Base-by-base conservation (phyloP, 1,140 invertebrate genomes). In the Lethrus apterus region DNA sequence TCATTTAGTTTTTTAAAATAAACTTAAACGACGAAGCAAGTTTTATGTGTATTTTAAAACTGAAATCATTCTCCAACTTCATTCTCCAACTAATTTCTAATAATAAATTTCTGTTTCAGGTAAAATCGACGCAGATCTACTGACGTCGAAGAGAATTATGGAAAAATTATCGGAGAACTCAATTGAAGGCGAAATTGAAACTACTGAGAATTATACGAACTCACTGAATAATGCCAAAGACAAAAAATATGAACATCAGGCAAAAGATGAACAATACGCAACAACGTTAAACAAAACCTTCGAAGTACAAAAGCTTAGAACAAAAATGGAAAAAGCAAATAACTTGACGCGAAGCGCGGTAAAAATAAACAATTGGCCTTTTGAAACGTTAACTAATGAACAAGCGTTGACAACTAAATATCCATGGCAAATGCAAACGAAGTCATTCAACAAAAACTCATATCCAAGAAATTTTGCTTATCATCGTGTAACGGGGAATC, bases 401-500 rank as follows among this genome's bases (percentile, higher is more conserved):
- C n/a, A 42, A 26, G 5, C 14, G 21, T n/a, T 29, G 3, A 43
- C 49, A 23, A 45, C 51, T 2, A 53, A 43, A 26, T 50, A 46
- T 33, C 44, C 44, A 8, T 51, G 44, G 50, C 23, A 46, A 21
- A 17, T 7, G 3, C 38, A 36, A 15, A 33, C 33, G 13, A 31
- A 44, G 17, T 38, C 44, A 8, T 20, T 18, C 15, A 48, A 42
- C 33, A 53, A 30, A 18, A 32, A 38, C 32, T 3, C 44, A 48
- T 56, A 52, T 56, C 58, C 53, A 9, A 57, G 57, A 46, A 58
- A 55, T 23, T 64, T 64, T 52, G 54, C 58, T 49, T 64, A 64
- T 58, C 60, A 62, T 51, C 52, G 59, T 30, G 62, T 64, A 9
- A 64, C 62, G 13, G 64, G 62, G 35, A 58, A 58, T 52, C 64